Conservation (phyloP, 2,888 invertebrate species). For the Eutolmus rufibarbis region DNA sequence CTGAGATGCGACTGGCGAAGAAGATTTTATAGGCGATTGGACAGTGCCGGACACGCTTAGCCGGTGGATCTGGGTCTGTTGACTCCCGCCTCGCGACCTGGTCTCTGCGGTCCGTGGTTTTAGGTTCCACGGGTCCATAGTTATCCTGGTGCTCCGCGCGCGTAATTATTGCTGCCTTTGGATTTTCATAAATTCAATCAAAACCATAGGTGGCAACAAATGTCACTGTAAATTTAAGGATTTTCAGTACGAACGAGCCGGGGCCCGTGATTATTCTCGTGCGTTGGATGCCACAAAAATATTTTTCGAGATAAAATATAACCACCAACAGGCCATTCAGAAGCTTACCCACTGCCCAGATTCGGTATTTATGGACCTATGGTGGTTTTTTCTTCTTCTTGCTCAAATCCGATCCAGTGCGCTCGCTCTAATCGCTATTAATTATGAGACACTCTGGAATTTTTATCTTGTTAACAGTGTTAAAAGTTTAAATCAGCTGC, state of each 20-base stretch:
- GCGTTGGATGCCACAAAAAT: conserved; percentile 20
- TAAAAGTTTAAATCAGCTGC: conserved; percentile 10
- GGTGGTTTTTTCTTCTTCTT: neutral
- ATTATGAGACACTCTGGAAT: conserved; percentile 26
- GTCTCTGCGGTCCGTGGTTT: neutral
- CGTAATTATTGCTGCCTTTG: conserved; percentile 36
- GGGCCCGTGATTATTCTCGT: conserved; percentile 12
- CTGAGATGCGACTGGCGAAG: conserved; percentile 10
- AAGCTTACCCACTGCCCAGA: conserved; percentile 22
- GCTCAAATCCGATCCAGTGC: conserved; percentile 12
- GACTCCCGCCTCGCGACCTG: conserved; percentile 13
- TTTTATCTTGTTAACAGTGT: conserved; percentile 25
- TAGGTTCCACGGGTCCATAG: neutral
- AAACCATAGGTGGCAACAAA: conserved; percentile 44
- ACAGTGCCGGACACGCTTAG: conserved; percentile 8
- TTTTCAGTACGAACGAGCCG: conserved; percentile 24
- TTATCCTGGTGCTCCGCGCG: conserved; percentile 14
- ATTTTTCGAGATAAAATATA: conserved; percentile 26
- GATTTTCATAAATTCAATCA: conserved; percentile 41
- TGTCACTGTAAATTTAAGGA: conserved; percentile 43
- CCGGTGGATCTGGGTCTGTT: conserved; percentile 8
- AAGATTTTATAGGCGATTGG: conserved; percentile 14
- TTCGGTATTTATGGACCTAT: conserved; percentile 22
- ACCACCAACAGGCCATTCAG: conserved; percentile 36
- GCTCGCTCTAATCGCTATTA: conserved; percentile 20